phyloP scores from a whole-genome alignment of 2,113 vertebrate species.

The Cryptotis parvus region DNA sequence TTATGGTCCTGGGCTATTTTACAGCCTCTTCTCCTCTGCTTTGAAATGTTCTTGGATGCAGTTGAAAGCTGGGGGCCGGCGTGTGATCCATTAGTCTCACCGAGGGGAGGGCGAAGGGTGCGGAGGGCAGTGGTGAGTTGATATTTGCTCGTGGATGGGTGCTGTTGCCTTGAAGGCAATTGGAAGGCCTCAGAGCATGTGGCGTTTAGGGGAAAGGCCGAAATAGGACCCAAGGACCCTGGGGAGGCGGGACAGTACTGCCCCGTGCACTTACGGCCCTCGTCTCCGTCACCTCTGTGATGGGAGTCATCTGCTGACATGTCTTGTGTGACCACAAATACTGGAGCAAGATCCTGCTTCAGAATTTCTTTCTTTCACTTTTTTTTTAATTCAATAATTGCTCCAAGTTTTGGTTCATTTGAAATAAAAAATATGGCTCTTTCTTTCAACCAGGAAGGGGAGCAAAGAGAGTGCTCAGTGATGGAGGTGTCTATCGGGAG shows the following conservation, averaged over 20 bases:
- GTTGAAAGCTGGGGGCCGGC: conserved; percentile 85
- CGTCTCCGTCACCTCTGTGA: not conserved
- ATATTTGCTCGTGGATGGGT: conserved; percentile 79
- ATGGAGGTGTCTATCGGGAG: too few species aligned
- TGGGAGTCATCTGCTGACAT: not conserved
- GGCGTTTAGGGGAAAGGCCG: conserved; percentile 67
- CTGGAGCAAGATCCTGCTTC: not conserved
- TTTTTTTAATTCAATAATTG: not conserved
- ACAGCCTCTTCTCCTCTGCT: conserved; percentile 78
- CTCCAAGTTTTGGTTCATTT: conserved; percentile 15
- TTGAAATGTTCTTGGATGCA: conserved; percentile 85
- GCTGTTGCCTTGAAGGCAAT: conserved; percentile 67
- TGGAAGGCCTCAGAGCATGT: conserved; percentile 76
- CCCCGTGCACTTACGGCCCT: not conserved
- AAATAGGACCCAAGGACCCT: conserved; percentile 50
- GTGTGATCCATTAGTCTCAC: conserved; percentile 84
- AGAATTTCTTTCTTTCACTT: not conserved
- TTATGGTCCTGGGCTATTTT: conserved; percentile 80
- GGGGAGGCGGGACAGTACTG: not conserved
- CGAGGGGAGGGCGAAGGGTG: conserved; percentile 71
- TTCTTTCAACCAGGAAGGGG: not conserved
- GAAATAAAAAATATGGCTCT: not conserved
- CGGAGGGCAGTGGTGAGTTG: conserved; percentile 82
- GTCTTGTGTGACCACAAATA: not conserved
- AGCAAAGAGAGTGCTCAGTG: not conserved